These are phyloP conservation scores for Hemistola chrysoprasaria DNA, from an alignment of 2,888 invertebrate genomes.

Conservation along the genomic window DNA sequence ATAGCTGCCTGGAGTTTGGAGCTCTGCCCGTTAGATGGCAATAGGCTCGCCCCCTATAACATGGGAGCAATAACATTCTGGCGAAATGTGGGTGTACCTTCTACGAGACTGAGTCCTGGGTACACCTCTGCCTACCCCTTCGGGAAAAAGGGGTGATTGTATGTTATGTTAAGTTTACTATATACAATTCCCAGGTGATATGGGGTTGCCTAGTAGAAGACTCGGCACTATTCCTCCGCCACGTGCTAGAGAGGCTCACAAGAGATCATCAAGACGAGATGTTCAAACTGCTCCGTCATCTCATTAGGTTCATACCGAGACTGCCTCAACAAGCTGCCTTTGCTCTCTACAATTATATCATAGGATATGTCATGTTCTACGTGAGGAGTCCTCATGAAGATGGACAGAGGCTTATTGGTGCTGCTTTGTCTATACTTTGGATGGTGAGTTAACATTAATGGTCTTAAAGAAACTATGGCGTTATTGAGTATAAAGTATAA, in stretches of 20 bases:
- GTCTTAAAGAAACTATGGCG: too few species aligned
- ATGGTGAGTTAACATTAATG: too few species aligned
- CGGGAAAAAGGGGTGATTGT: too few species aligned
- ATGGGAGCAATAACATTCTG: too few species aligned
- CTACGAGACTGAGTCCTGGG: too few species aligned
- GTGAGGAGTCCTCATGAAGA: slow-evolving; percentile 98
- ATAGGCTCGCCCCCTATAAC: too few species aligned
- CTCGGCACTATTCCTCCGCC: slow-evolving; percentile 96
- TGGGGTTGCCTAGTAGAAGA: slow-evolving; percentile 99
- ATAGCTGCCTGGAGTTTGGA: too few species aligned
- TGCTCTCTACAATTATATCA: slow-evolving; percentile 98
- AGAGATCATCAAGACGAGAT: slow-evolving; percentile 96
- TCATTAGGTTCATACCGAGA: slow-evolving; percentile 95
- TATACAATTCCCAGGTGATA: slow-evolving; percentile 90
- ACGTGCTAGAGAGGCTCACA: slow-evolving; percentile 97
- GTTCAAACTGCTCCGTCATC: slow-evolving; percentile 95
- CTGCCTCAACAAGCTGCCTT: slow-evolving; percentile 99
- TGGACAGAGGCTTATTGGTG: slow-evolving; percentile 96
- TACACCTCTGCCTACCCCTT: too few species aligned
- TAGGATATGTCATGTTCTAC: slow-evolving; percentile 99
- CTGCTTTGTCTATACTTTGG: slow-evolving; percentile 97
- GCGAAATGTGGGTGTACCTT: too few species aligned
- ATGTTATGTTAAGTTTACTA: too few species aligned
- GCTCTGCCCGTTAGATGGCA: too few species aligned
- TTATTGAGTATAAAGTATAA: too few species aligned